Evolutionary conservation across 2,888 invertebrate genomes (phyloP).

Genomic region (Masnerella sp.): DNA sequence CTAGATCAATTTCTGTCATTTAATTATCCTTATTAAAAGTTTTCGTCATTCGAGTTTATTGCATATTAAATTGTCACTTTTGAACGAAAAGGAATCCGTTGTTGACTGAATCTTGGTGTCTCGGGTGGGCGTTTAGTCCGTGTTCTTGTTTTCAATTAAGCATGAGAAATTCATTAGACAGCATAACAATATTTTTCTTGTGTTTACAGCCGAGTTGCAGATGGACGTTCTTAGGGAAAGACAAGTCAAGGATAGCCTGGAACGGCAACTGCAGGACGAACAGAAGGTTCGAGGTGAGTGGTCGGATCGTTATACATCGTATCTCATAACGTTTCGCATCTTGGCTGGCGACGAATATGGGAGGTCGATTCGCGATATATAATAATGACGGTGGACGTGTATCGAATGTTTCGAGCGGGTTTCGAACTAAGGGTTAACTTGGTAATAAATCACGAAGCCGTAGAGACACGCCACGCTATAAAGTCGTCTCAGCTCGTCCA

Average conservation of each 20-base stretch:
- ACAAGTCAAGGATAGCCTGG: slow-evolving; percentile 95
- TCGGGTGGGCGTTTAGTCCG: neutral
- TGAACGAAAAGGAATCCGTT: no score
- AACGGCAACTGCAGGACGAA: slow-evolving; percentile 95
- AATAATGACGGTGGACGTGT: slow-evolving; percentile 63
- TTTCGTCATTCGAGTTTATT: no score
- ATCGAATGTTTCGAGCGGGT: slow-evolving; percentile 66
- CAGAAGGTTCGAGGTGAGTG: slow-evolving; percentile 95
- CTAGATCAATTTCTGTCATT: no score
- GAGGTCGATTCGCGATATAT: slow-evolving; percentile 65
- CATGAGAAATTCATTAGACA: slow-evolving; percentile 23
- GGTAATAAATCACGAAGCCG: slow-evolving; percentile 76
- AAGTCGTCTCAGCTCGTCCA: slow-evolving; percentile 65
- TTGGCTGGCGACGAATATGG: slow-evolving; percentile 56
- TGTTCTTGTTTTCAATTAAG: slow-evolving; percentile 14
- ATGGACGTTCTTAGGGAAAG: slow-evolving; percentile 96
- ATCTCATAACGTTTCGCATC: slow-evolving; percentile 54
- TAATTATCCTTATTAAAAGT: no score
- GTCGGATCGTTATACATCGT: slow-evolving; percentile 47
- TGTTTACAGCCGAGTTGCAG: slow-evolving; percentile 91
- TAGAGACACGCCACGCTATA: slow-evolving; percentile 71
- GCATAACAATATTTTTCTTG: slow-evolving; percentile 29
- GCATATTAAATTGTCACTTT: no score
- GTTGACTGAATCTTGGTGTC: no score
- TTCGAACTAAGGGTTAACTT: slow-evolving; percentile 71